Evolutionary conservation across 2,113 vertebrate species (phyloP), one percentile per base, ranked within the genome.

Genomic region (Heterocephalus glaber): DNA sequence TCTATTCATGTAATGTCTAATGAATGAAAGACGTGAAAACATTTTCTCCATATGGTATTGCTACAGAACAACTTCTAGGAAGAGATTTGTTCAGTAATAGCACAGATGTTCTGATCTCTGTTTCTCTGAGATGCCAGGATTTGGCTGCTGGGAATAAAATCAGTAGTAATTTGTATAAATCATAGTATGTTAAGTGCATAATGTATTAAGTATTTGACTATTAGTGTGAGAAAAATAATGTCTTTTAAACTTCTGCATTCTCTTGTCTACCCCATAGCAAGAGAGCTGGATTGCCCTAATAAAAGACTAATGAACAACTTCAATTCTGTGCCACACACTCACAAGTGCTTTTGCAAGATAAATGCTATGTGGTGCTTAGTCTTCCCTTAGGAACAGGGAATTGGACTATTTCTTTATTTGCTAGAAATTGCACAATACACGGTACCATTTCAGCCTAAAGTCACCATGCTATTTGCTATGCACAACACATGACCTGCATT

Each of bases 201-300:
- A 93, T 96, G 30, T 92, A 97, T 97, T 97, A 97, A 97, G 87
- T 68, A 87, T 92, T 97, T 96, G 77, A 86, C 95, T 97, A 92
- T 98, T 97, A 97, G 87, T 84, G 9, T 14, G 95, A 92, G 90
- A 93, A 97, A 97, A 98, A 98, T 96, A 96, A 95, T 91, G 77
- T 94, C 77, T 94, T 95, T 93, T 97, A 94, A 96, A 97, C 54
- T 89, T 95, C 35, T 92, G 56, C 35, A 90, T 87, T 44, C 38
- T 94, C 56, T 94, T 95, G 41, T 93, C 76, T 96, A 58, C 33
- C 89, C 76, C 26, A 63, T 54, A 95, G 95, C 87, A 95, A 96
- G 54, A 92, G 19, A 96, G 93, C 33, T 76, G 49, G 66, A 95
- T 97, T 95, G 91, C 80, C 30, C 79, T 96, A 95, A 95, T 97